Conservation (phyloP, 2,888 invertebrate genomes). For the Rhopalosiphum nymphaeae region DNA sequence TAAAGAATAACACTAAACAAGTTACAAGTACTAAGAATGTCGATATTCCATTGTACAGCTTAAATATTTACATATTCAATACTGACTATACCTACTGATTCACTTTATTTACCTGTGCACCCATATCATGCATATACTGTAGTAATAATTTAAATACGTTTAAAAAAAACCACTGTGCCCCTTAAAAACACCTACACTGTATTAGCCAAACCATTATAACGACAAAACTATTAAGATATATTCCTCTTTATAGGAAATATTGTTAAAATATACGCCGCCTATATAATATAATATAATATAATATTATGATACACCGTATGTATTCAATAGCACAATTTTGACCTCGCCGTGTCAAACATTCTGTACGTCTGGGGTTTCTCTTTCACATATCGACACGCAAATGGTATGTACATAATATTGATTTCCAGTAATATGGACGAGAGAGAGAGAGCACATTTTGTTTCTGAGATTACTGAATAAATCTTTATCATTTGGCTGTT, state of each 20-base stretch:
- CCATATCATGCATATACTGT: not conserved
- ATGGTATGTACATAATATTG: constrained; percentile 36
- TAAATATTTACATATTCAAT: not conserved
- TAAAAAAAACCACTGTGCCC: not conserved
- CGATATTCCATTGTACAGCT: not conserved
- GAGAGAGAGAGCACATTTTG: not conserved
- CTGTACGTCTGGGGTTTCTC: constrained; percentile 30
- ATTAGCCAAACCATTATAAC: not conserved
- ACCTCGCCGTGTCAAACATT: constrained; percentile 20
- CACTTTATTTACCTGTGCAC: not conserved
- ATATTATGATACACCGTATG: constrained; percentile 7
- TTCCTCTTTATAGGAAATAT: not conserved
- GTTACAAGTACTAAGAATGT: not conserved
- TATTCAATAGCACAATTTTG: not conserved
- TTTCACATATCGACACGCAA: constrained; percentile 20
- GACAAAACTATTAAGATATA: not conserved
- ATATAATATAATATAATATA: not conserved
- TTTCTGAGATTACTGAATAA: constrained; percentile 34
- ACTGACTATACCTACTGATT: not conserved
- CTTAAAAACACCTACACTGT: not conserved
- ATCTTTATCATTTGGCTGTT: not conserved
- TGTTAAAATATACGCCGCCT: not conserved
- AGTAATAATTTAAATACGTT: not conserved
- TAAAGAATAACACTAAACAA: not conserved
- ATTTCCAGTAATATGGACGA: constrained; percentile 13